These are phyloP conservation scores for Eurytemora carolleeae DNA, from an alignment of 1,140 invertebrate species.

Conservation along the genomic window DNA sequence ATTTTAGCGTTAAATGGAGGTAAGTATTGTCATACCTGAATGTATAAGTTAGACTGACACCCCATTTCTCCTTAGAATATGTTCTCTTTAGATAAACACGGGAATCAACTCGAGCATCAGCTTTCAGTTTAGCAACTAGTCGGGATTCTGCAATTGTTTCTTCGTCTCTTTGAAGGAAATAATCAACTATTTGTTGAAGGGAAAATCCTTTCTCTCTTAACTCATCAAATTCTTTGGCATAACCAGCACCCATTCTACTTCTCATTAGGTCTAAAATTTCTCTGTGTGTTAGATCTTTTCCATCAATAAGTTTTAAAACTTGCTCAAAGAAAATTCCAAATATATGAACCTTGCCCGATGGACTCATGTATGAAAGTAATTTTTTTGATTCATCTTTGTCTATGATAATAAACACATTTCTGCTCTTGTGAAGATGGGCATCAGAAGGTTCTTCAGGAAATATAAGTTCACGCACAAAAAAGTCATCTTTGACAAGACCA, in stretches of 20 bases:
- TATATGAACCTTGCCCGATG: neutral
- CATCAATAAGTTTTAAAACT: neutral
- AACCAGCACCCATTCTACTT: neutral
- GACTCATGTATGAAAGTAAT: neutral
- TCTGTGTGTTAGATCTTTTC: neutral
- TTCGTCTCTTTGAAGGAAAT: neutral
- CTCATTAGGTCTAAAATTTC: neutral
- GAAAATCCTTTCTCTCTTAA: neutral
- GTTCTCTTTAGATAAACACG: neutral
- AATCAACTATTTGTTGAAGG: neutral
- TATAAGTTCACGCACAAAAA: neutral
- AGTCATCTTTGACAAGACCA: neutral
- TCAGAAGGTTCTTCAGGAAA: neutral
- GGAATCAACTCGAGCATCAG: neutral
- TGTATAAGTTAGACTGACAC: neutral
- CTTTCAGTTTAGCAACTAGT: neutral
- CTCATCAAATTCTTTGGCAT: neutral
- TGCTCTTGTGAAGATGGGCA: neutral
- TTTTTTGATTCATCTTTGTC: neutral
- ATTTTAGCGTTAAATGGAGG: too few species aligned
- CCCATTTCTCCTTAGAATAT: neutral
- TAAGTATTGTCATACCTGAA: too few species aligned
- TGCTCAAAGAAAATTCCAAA: neutral
- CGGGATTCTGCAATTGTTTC: neutral
- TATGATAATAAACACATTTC: neutral